Percentiles rank a stretch among this genome's conserved stretches.
Conservation (phyloP, 2,113 vertebrate genomes). For the Clupea harengus region DNA sequence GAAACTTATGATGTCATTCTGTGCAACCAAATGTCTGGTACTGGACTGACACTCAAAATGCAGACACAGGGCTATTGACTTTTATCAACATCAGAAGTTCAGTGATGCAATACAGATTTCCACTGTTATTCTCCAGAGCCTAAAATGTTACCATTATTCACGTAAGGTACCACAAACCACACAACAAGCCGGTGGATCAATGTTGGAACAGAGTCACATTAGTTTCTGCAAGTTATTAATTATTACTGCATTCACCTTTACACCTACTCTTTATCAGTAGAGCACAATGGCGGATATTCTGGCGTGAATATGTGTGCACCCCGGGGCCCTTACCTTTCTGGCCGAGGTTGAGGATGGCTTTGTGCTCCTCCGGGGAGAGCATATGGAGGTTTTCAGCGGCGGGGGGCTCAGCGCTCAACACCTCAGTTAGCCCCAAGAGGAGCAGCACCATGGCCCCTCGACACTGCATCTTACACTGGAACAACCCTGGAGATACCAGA, state of each 20-base stretch:
- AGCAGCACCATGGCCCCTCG: constrained; percentile 35
- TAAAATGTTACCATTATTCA: too few species aligned
- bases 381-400: constrained; percentile 72
- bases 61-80: not conserved
- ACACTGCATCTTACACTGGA: constrained; percentile 52
- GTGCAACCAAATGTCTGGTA: not conserved
- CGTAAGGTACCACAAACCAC: too few species aligned
- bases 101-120: too few species aligned
- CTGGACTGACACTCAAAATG: not conserved
- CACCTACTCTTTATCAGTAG: not conserved
- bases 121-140: too few species aligned
- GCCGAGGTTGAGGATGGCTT: constrained; percentile 67
- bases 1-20: not conserved
- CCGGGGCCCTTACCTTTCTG: constrained; percentile 70
- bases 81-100: not conserved
- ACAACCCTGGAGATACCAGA: constrained; percentile 8
- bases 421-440: constrained; percentile 53
- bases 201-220: too few species aligned
- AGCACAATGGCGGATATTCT: not conserved
- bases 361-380: constrained; percentile 63
- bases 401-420: constrained; percentile 51
- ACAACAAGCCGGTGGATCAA: too few species aligned
- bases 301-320: not conserved
- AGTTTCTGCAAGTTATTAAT: too few species aligned
- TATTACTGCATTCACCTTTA: too few species aligned